phyloP scores from a whole-genome alignment of 2,113 vertebrate species.

The Chaetodon auriga region DNA sequence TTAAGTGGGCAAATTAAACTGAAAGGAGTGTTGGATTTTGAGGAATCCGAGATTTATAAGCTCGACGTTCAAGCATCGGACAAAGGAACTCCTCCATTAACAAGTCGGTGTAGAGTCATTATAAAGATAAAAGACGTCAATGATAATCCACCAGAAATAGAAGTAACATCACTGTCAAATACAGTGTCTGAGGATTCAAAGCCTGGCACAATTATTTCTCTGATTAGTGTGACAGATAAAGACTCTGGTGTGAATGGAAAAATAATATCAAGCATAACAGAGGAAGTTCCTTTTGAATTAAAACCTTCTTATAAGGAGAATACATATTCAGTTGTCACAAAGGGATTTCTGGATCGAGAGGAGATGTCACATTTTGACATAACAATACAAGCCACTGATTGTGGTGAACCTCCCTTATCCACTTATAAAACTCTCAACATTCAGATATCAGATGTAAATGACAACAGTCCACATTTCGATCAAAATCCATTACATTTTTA shows the following conservation, averaged over 20 bases:
- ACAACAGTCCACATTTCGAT: no score
- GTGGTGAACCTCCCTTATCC: constrained; percentile 69
- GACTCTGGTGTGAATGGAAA: constrained; percentile 76
- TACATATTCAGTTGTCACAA: constrained; percentile 78
- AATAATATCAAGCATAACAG: constrained; percentile 62
- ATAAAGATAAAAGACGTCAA: constrained; percentile 86
- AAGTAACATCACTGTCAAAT: constrained; percentile 77
- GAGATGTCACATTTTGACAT: constrained; percentile 78
- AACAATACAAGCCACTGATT: constrained; percentile 73
- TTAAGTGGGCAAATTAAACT: constrained; percentile 26
- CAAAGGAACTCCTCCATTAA: constrained; percentile 62
- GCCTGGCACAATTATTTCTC: constrained; percentile 72
- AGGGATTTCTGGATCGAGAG: constrained; percentile 72
- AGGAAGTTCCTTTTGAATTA: constrained; percentile 72
- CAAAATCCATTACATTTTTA: no score
- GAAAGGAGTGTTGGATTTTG: constrained; percentile 53
- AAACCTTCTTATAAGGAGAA: constrained; percentile 76
- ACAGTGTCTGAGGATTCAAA: constrained; percentile 73
- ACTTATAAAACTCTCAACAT: constrained; percentile 66
- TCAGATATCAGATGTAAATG: constrained; percentile 70
- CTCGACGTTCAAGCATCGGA: constrained; percentile 67
- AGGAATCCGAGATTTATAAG: constrained; percentile 53
- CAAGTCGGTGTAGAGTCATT: constrained; percentile 61
- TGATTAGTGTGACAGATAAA: constrained; percentile 64
- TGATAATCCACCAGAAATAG: constrained; percentile 84